Base-by-base conservation (phyloP, 2,888 invertebrate genomes). In the Danaus chrysippus region DNA sequence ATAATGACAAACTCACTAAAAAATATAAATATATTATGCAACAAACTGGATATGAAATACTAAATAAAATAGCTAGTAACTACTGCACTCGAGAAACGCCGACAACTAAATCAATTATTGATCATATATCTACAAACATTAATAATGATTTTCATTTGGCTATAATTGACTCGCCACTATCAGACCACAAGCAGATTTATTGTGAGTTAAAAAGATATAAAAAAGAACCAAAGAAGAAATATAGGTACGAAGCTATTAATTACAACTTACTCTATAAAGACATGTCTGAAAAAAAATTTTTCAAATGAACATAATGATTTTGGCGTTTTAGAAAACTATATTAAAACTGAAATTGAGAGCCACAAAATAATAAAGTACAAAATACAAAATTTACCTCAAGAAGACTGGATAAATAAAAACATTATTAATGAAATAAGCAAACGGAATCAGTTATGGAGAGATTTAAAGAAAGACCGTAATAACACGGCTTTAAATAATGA, bases 141-240 rank as follows among this genome's bases (percentile, higher is more conserved):
- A 59, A 59, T 15, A 54, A 70, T n/a, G 56, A 70, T n/a, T 72
- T 70, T 19, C 68, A 66, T 15, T n/a, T 71, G 10, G 56, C 66
- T 11, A 61, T 69, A 1, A 55, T 73, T 0, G 66, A 73, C 0
- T 68, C 69, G 0, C n/a, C 69, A 0, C 34, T 72, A 34, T 68
- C 72, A 0, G 73, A 73, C 42, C 71, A 72, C 49, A 71, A 68
- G 54, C 70, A 71, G 44, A 67, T 74, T 17, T 68, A 68, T 10
- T 1, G 71, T 0, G 66, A 69, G 62, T 9, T 67, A 17, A 46
- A 34, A 61, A 66, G 61, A 11, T 42, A 5, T 15, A 62, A 42
- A 42, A 10, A 52, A 12, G 53, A 56, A 10, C 34, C 55, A n/a
- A 56, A 55, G 12, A 13, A 57, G 42, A n/a, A 34, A 41, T 46